Evolutionary conservation across 2,888 invertebrate species (phyloP).

Genomic region (Drymonia ruficornis): DNA sequence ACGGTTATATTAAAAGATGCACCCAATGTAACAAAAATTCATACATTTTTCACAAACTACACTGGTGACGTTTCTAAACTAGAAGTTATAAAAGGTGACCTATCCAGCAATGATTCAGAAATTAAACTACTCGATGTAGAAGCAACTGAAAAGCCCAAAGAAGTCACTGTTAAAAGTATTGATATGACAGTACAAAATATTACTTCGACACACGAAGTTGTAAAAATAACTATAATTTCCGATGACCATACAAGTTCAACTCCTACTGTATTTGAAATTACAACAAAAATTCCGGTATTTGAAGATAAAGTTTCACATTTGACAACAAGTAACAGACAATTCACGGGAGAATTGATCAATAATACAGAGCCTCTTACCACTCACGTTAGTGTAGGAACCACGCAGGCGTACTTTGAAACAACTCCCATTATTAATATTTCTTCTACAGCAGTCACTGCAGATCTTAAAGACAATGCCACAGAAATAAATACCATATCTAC

Average conservation of each 20-base stretch:
- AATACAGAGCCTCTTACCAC: conserved; percentile 17
- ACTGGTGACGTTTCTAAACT: conserved; percentile 48
- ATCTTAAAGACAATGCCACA: conserved; percentile 9
- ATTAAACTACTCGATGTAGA: conserved; percentile 32
- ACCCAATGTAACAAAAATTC: conserved; percentile 35
- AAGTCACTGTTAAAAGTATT: conserved; percentile 19
- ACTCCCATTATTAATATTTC: conserved; percentile 23
- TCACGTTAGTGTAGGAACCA: conserved; percentile 15
- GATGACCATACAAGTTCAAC: conserved; percentile 44
- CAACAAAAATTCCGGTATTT: conserved; percentile 59
- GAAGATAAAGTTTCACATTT: conserved; percentile 36
- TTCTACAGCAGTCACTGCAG: conserved; percentile 3
- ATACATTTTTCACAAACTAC: conserved; percentile 37
- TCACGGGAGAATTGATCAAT: conserved; percentile 18
- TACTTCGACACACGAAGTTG: conserved; percentile 47
- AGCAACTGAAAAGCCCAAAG: conserved; percentile 28
- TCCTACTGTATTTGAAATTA: conserved; percentile 56
- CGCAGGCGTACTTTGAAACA: conserved; percentile 13
- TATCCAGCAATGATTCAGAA: conserved; percentile 35
- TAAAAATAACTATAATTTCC: conserved; percentile 58
- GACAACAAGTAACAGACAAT: conserved; percentile 9
- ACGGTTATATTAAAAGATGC: conserved; percentile 69
- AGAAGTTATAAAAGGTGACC: conserved; percentile 35
- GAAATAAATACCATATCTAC: conserved; percentile 18
- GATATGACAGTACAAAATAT: conserved; percentile 27